Evolutionary conservation across 2,797 vertebrate species (phyloP), one percentile per base, ranked within the genome.

Genomic region (Gymnothorax reevesii): DNA sequence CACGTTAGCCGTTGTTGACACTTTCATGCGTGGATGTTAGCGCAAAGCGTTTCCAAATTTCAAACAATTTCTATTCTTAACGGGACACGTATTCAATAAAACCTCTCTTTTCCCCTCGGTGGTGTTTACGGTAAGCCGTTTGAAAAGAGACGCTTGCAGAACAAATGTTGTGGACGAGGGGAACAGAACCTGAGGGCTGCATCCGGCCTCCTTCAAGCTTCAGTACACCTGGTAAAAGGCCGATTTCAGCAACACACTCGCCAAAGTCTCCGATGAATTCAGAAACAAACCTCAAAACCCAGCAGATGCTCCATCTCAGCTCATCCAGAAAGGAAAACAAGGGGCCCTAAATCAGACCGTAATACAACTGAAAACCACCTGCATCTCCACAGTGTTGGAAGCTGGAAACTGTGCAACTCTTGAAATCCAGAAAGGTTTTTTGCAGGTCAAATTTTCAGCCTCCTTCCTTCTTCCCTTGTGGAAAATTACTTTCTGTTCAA

Each of bases 41-140:
- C 88, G 89, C 91, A 85, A 92, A 87, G 91, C 89, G 89, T 90
- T 92, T 88, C 87, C 87, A 82, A 90, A 86, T 91, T 89, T 22
- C 91, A 94, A 94, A 95, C 90, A 93, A 71, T 85, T 91, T 64
- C 79, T 92, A 89, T 84, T 89, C 87, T 20, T 77, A 20, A 88
- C 20, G n/a, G 88, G 84, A 91, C 90, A 75, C 7, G 2, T 54
- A 52, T 79, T 79, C 17, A 84, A 69, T 89, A 89, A n/a, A 75
- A 59, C 75, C 89, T 90, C 83, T 86, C 88, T 71, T 88, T 87
- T 88, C 90, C 84, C 88, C 84, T 42, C 91, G 88, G 88, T 59
- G 87, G 83, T 20, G 15, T 17, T 27, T 87, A 71, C 25, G 77
- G n/a, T n/a, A 59, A 60, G 25, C 57, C 22, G 22, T 64, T 25